phyloP scores from a whole-genome alignment of 2,113 vertebrate genomes.

The Ameiurus melas region DNA sequence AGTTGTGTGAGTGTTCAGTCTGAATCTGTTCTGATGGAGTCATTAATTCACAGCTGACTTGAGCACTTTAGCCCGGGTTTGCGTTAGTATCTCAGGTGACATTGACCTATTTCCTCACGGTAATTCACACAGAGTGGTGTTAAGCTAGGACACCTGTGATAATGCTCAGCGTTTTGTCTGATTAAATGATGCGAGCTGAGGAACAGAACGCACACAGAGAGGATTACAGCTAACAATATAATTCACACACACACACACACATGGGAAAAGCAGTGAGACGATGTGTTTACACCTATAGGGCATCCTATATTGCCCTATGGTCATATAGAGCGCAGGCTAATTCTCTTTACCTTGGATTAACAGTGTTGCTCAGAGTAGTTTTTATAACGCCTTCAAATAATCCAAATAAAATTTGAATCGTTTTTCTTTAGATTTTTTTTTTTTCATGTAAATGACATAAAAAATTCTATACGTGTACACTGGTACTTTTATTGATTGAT shows the following conservation, averaged over 20 bases:
- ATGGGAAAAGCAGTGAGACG: not conserved
- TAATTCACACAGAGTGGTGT: slow-evolving; percentile 39
- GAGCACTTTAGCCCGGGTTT: slow-evolving; percentile 23
- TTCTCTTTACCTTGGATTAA: not conserved
- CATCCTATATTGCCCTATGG: not conserved
- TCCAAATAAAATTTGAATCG: not conserved
- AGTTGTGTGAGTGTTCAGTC: not conserved
- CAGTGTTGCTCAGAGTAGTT: not conserved
- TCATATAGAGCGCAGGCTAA: not conserved
- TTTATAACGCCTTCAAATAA: not conserved
- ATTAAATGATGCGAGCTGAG: slow-evolving; percentile 61
- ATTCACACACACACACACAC: slow-evolving; percentile 44
- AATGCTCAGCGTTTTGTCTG: slow-evolving; percentile 64
- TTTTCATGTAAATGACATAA: not conserved
- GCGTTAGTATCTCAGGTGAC: slow-evolving; percentile 55
- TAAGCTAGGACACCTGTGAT: slow-evolving; percentile 48
- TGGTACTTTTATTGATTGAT: not conserved
- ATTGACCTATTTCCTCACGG: slow-evolving; percentile 55
- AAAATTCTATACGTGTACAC: no score
- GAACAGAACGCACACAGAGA: slow-evolving; percentile 10
- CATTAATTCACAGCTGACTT: slow-evolving; percentile 10
- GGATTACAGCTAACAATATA: slow-evolving; percentile 41
- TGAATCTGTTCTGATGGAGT: slow-evolving; percentile 18
- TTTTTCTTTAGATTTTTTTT: not conserved
- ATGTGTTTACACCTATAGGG: not conserved